phyloP scores from a whole-genome alignment of 2,888 invertebrate genomes.

The Podotricha telesiphe region DNA sequence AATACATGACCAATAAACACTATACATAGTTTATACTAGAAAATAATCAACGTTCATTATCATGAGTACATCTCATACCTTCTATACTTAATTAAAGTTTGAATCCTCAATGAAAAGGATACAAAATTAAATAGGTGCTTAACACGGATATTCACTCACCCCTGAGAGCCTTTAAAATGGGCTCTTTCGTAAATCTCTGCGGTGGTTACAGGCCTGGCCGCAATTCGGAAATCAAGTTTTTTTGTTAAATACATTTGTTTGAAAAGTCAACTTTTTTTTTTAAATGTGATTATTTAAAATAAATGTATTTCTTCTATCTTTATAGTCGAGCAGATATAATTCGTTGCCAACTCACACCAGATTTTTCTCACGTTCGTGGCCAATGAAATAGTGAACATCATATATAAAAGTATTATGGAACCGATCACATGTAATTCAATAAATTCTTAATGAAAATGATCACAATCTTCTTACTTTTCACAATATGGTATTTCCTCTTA shows the following conservation, averaged over 20 bases:
- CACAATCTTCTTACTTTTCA: conserved; percentile 60
- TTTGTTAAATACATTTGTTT: not conserved
- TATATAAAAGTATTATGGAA: conserved; percentile 47
- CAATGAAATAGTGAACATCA: conserved; percentile 33
- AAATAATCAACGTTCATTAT: not conserved
- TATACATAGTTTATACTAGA: not conserved
- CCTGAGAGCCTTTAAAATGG: conserved; percentile 54
- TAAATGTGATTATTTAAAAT: conserved; percentile 11
- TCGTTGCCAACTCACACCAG: conserved; percentile 4
- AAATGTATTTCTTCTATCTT: conserved; percentile 7
- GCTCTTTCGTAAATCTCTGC: conserved; percentile 71
- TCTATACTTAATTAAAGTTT: conserved; percentile 10
- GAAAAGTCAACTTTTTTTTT: not conserved
- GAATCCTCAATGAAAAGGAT: conserved; percentile 21
- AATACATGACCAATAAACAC: not conserved
- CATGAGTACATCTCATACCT: not conserved
- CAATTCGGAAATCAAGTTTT: conserved; percentile 57
- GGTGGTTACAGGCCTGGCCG: conserved; percentile 73
- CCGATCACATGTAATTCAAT: conserved; percentile 59
- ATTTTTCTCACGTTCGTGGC: conserved; percentile 25
- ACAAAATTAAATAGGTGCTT: conserved; percentile 25
- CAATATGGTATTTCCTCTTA: conserved; percentile 57
- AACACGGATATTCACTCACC: conserved; percentile 40
- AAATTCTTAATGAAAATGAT: conserved; percentile 62
- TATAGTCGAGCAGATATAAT: not conserved